Conservation (phyloP, 1,140 invertebrate species). For the Papilio polyxenes region DNA sequence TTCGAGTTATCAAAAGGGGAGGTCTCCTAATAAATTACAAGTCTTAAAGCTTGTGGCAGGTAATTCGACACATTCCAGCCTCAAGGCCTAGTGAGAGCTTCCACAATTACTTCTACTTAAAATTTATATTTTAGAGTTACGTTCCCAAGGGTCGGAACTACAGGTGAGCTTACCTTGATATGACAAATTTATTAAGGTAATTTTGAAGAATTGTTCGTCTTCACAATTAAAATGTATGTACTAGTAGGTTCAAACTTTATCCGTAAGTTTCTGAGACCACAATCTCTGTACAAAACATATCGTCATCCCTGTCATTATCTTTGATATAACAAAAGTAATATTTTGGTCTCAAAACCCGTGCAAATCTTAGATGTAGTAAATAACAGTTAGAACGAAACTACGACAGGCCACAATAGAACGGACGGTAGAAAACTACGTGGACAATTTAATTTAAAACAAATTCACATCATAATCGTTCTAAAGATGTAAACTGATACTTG, state of each 20-base stretch:
- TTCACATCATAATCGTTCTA: neutral
- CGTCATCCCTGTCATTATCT: too few species aligned
- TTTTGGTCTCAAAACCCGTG: too few species aligned
- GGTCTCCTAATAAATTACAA: constrained; percentile 72
- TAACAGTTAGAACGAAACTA: too few species aligned
- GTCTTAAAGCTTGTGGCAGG: constrained; percentile 75
- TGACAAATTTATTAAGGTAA: constrained; percentile 41
- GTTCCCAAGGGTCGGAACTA: constrained; percentile 59
- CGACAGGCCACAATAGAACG: too few species aligned
- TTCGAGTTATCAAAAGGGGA: constrained; percentile 58
- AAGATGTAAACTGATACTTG: neutral
- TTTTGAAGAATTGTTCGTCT: neutral
- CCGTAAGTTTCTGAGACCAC: too few species aligned
- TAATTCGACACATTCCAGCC: constrained; percentile 70
- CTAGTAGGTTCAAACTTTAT: too few species aligned
- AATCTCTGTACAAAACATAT: too few species aligned
- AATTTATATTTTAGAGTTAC: constrained; percentile 71
- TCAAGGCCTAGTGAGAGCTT: constrained; percentile 67
- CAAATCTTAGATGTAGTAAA: too few species aligned
- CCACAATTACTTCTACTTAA: constrained; percentile 74
- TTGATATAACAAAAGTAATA: neutral
- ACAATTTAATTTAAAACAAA: neutral
- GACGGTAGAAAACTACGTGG: too few species aligned
- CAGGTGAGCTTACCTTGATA: constrained; percentile 58
- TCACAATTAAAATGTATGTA: neutral